phyloP scores from a whole-genome alignment of 1,140 invertebrate genomes.

The Trachymyrmex septentrionalis region DNA sequence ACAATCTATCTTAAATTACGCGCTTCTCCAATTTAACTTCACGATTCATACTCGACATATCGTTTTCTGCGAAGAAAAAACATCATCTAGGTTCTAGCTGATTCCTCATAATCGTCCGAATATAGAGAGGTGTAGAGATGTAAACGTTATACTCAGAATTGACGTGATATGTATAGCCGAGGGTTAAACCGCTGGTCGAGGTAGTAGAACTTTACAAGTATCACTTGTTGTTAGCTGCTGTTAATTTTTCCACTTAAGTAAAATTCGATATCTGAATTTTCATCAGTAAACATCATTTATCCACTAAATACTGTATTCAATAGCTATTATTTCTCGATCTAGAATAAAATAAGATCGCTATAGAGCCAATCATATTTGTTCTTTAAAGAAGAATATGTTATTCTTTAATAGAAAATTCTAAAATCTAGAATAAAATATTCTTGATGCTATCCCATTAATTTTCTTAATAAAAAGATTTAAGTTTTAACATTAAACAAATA shows the following conservation, averaged over 20 bases:
- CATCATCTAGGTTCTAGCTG: not conserved
- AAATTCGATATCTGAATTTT: not conserved
- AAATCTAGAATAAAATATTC: no score
- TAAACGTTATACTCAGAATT: conserved; percentile 41
- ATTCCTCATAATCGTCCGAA: conserved; percentile 23
- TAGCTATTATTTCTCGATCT: no score
- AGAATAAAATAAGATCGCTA: no score
- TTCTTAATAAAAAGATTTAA: no score
- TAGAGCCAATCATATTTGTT: no score
- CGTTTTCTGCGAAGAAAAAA: conserved; percentile 27
- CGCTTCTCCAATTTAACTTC: conserved; percentile 17
- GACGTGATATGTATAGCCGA: conserved; percentile 50
- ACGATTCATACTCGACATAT: not conserved
- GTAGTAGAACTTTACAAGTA: conserved; percentile 21
- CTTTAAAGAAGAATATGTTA: no score
- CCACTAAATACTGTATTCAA: not conserved
- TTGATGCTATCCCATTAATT: no score
- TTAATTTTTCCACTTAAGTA: not conserved
- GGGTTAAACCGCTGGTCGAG: conserved; percentile 49
- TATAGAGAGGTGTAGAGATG: conserved; percentile 56
- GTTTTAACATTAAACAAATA: no score
- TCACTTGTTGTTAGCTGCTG: not conserved
- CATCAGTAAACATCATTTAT: not conserved
- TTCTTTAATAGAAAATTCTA: no score
- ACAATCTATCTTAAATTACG: not conserved